Evolutionary conservation across 2,797 vertebrate genomes (phyloP), one percentile per base, ranked within the genome.

Genomic region (Myotis daubentonii): DNA sequence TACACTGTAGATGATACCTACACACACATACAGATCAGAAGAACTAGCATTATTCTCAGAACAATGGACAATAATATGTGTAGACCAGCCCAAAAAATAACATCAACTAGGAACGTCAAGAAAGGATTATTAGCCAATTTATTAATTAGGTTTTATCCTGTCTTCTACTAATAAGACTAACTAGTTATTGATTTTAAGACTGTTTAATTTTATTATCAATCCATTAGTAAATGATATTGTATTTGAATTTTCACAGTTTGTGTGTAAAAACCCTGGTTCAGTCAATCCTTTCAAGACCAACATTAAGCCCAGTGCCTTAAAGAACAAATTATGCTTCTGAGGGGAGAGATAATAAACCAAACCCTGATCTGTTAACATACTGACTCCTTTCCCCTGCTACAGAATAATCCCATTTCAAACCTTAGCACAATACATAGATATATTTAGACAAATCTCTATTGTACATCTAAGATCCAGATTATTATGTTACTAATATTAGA

Each of bases 171-270:
- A 62, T 74, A 93, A 87, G 15, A 8, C 44, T 87, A 79, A 66
- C 62, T 78, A 79, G 55, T 72, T 72, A 53, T 41, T 80, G 66
- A 38, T 89, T 88, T 93, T 41, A 79, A 81, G 36, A 30, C 28
- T 30, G 3, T 6, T 94, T 87, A 84, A 78, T 86, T 91, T 94
- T 93, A 83, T 83, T 53, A 85, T 51, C 11, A 70, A 33, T 33
- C 19, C 30, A 94, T 30, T 66, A 92, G 36, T 85, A 95, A 92
- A 83, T 49, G 5, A 72, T 22, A 86, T 0, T 83, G 19, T 80
- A 47, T 53, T 88, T 90, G 51, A 81, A 92, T 85, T 90, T 93
- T 81, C 55, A 94, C 16, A 90, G 22, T 68, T 93, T 95, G 49
- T 71, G 19, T 44, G 5, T 71, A 25, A 95, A 94, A 65, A 75